phyloP scores from a whole-genome alignment of 2,113 vertebrate genomes.

The Ceuthmochares aereus region DNA sequence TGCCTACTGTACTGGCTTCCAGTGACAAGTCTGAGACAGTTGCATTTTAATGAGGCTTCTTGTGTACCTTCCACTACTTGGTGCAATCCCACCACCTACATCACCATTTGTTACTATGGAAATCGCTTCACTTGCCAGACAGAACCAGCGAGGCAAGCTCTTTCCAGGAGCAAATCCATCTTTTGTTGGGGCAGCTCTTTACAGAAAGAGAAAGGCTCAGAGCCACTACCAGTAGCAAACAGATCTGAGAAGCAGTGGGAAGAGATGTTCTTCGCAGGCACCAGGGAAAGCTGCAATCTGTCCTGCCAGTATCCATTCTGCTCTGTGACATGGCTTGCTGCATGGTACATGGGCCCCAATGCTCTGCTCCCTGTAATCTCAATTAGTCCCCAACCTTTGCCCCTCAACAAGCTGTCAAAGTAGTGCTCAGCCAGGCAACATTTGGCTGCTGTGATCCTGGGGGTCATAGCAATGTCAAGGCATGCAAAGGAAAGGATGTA shows the following conservation, averaged over 20 bases:
- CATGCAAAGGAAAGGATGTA: neutral
- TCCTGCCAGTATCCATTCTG: neutral
- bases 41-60: neutral
- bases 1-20: neutral
- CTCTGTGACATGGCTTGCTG: neutral
- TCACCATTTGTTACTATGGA: neutral
- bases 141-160: neutral
- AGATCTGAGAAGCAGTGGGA: neutral
- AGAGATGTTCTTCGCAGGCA: neutral
- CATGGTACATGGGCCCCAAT: fast-evolving
- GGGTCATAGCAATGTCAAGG: neutral
- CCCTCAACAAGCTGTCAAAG: neutral
- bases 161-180: neutral
- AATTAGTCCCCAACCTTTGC: neutral
- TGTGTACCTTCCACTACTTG: neutral
- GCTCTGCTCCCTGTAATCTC: neutral
- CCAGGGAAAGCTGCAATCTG: neutral
- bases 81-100: neutral
- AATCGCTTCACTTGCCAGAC: neutral
- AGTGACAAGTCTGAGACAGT: neutral
- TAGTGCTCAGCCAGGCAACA: neutral
- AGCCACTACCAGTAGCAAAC: neutral
- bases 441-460: neutral
- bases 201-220: neutral
- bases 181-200: neutral